Percentiles rank a stretch among this genome's conserved stretches.
Conservation (phyloP, 1,140 invertebrate species). For the Tribolium castaneum region DNA sequence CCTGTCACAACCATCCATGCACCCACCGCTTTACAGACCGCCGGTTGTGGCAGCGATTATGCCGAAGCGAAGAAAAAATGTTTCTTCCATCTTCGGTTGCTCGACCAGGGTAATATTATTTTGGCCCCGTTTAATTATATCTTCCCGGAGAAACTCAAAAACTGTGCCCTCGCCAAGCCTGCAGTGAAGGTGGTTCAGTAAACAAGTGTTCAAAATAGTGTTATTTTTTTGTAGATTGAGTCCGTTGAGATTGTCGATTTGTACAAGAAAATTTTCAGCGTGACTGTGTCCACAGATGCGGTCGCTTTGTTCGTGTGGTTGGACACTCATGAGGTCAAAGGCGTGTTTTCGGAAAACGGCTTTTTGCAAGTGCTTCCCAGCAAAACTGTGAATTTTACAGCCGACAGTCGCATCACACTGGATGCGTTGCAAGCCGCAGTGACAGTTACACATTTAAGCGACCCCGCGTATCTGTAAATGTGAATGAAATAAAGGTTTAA, state of each 20-base stretch:
- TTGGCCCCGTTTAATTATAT: conserved; percentile 45
- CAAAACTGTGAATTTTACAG: conserved; percentile 55
- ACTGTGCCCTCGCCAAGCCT: conserved; percentile 25
- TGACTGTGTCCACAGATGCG: conserved; percentile 53
- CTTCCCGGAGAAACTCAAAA: conserved; percentile 9
- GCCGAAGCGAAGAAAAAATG: conserved; percentile 14
- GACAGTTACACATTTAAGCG: conserved; percentile 10
- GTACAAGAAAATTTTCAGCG: conserved; percentile 52
- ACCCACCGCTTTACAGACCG: conserved; percentile 1
- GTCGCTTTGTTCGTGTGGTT: conserved; percentile 62
- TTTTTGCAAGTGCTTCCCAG: conserved; percentile 59
- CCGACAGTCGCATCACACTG: not conserved
- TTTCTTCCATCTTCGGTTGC: conserved; percentile 43
- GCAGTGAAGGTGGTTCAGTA: conserved; percentile 34
- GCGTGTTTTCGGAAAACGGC: conserved; percentile 63
- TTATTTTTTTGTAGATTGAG: conserved; percentile 22
- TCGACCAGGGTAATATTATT: conserved; percentile 15
- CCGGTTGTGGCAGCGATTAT: conserved; percentile 3
- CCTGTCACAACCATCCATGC: conserved; percentile 22
- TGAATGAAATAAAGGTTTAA: conserved; percentile 43
- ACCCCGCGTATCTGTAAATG: not conserved
- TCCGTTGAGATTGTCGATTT: conserved; percentile 19
- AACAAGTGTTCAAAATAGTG: not conserved
- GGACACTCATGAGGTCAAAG: conserved; percentile 53
- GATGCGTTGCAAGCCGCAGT: not conserved